Conservation (phyloP, 2,113 vertebrate species). For the Sorex fumeus region DNA sequence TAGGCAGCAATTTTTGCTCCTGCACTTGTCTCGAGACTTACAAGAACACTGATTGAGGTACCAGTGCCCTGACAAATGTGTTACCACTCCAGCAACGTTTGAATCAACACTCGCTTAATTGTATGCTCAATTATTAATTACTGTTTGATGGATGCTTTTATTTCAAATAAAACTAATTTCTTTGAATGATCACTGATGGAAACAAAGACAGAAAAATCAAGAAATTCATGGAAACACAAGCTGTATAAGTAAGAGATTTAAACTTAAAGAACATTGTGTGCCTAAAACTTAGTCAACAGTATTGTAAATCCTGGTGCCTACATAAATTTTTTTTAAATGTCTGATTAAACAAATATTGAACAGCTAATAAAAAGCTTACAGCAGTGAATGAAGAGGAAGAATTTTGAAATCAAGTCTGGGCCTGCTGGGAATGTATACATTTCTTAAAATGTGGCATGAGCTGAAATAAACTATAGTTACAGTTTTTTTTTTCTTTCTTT, state of each 20-base stretch:
- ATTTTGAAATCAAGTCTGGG: constrained; percentile 27
- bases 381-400: constrained; percentile 41
- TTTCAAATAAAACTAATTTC: constrained; percentile 44
- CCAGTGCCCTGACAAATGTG: no score
- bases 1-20: no score
- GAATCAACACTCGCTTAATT: neutral
- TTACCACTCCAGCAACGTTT: no score
- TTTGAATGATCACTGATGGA: constrained; percentile 43
- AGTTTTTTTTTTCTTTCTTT: constrained; percentile 69
- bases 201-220: constrained; percentile 61
- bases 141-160: neutral
- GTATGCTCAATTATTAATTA: neutral
- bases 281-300: no score
- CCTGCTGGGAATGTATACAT: neutral
- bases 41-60: no score
- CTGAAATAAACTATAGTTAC: neutral
- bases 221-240: constrained; percentile 9
- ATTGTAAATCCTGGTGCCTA: no score
- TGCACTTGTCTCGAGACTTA: no score
- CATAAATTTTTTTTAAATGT: no score
- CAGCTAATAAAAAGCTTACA: constrained; percentile 17
- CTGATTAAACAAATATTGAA: no score
- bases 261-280: constrained; percentile 22
- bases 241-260: neutral
- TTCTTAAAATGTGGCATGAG: constrained; percentile 44